Evolutionary conservation across 2,113 vertebrate genomes (phyloP), one percentile per base, ranked within the genome.

Genomic region (Xenopus borealis): DNA sequence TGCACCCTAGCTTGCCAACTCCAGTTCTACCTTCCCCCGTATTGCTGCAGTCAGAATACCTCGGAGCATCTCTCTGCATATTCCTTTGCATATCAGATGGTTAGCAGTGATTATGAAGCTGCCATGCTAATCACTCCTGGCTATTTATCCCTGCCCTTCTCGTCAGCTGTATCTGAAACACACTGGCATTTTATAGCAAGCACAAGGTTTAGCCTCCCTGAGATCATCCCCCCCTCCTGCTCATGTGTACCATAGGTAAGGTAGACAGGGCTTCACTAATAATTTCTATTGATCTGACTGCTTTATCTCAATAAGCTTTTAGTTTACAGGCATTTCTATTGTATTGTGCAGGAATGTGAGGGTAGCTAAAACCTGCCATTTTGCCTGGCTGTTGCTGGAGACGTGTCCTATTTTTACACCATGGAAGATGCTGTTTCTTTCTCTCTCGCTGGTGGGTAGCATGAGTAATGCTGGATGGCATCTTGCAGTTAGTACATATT

Each of bases 401-500:
- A 57, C 16, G 11, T 57, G 62, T 57, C 27, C 70, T 72, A 65
- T 72, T 65, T 65, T 45, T 57, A 50, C 62, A 47, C 53, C 45
- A 57, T 66, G 40, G 53, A 57, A 45, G 64, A 64, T 74, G 72
- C 71, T 23, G 52, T 47, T 30, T 45, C 58, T 45, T 13, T 20
- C 52, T 66, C 62, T 33, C 62, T 33, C 62, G 53, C 45, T 72
- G 71, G 62, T 72, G 71, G 72, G 65, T 68, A 23, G 20, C 16
- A 27, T 61, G 63, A 73, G 72, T 74, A 67, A 74, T 74, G 63
- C 72, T 67, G 16, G 40, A 59, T 68, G 65, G 65, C 72, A 75
- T 67, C 53, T 46, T 74, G 62, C 72, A 66, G 71, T 23, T 45
- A 47, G 65, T 55, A 66, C 66, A 58, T 55, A 63, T 76, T 66